Evolutionary conservation across 2,888 invertebrate genomes (phyloP), one percentile per base, ranked within the genome.

Genomic region (Blastobasis adustella): DNA sequence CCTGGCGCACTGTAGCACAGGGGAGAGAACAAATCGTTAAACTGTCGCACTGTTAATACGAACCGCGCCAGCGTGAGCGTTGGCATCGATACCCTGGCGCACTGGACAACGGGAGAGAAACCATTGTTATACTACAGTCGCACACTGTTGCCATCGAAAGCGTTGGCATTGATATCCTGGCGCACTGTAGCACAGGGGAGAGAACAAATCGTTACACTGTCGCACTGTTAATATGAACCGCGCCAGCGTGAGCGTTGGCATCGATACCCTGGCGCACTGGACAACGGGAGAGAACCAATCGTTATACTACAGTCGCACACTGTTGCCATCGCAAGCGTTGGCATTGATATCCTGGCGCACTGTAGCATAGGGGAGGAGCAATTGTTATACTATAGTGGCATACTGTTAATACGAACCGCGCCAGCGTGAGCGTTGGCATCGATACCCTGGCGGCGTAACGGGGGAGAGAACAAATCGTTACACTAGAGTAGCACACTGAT

Each of bases 111-210:
- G 42, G 43, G 53, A 4, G 37, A 39, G 40, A 39, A 7, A 39
- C 7, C 23, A n/a, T n/a, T n/a, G n/a, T n/a, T n/a, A n/a, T n/a
- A n/a, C n/a, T n/a, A n/a, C n/a, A n/a, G n/a, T n/a, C n/a, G n/a
- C n/a, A n/a, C n/a, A n/a, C n/a, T n/a, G n/a, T n/a, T n/a, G 98
- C 98, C 68, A 99, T 85, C 0, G 99, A 99, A 62, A 99, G 89
- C 36, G 95, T 94, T 49, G 95, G 94, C 97, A 99, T 97, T 38
- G 94, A 92, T 49, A 96, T 92, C 74, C 94, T 94, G 51, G 94
- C 93, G 79, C 95, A 96, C 93, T 95, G 73, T 36, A 79, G 74
- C 63, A 40, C 9, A 43, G 43, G 53, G 3, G 37, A 39, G 40
- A 39, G 10, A 39, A 39, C 23, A n/a, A n/a, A n/a, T n/a, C n/a